phyloP scores from a whole-genome alignment of 2,113 vertebrate species.

The Esox niger region DNA sequence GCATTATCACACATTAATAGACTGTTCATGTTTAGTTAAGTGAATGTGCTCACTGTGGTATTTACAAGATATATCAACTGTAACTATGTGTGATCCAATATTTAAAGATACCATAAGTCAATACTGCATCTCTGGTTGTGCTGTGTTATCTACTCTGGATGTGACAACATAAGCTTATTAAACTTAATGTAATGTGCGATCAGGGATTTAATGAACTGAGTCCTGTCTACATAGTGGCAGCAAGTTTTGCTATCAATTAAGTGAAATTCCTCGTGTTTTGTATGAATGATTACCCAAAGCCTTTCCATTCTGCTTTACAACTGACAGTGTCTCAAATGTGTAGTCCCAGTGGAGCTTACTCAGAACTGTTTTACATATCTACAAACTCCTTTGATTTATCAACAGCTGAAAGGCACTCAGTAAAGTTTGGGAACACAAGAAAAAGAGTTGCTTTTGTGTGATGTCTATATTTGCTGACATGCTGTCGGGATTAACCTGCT shows the following conservation, averaged over 20 bases:
- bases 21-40: too few species aligned
- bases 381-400: slow-evolving; percentile 15
- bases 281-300: slow-evolving; percentile 7
- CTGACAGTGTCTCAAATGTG: slow-evolving; percentile 2
- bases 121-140: neutral
- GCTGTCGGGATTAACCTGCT: too few species aligned
- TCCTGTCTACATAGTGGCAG: neutral
- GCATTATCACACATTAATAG: too few species aligned
- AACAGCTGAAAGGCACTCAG: slow-evolving; percentile 3
- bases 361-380: slow-evolving; percentile 23
- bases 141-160: neutral
- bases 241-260: neutral
- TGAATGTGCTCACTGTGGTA: too few species aligned
- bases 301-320: slow-evolving; percentile 16
- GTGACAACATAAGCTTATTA: neutral
- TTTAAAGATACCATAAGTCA: too few species aligned
- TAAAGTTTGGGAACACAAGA: too few species aligned
- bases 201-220: neutral
- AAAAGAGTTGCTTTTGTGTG: too few species aligned
- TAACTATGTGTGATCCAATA: too few species aligned
- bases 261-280: slow-evolving; percentile 21
- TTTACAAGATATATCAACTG: too few species aligned
- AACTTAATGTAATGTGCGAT: neutral
- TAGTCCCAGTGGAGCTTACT: slow-evolving; percentile 21
- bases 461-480: too few species aligned